Percentiles rank a stretch among this genome's conserved stretches.
Conservation (phyloP, 2,797 vertebrate species). For the Hapalemur alaotrensis region DNA sequence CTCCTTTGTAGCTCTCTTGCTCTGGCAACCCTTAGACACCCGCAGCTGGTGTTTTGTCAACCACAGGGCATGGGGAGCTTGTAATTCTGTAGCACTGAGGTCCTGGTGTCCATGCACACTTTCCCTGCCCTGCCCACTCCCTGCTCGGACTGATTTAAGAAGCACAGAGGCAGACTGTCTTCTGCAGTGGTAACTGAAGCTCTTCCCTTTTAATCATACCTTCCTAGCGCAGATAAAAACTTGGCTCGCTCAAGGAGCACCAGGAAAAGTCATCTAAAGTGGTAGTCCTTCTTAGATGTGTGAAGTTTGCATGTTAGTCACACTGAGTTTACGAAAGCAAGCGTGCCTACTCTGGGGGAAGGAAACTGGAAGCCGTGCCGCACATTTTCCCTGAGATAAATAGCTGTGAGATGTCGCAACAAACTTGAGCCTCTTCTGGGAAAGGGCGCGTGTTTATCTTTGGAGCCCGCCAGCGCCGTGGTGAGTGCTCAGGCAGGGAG, state of each 20-base stretch:
- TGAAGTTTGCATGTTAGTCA: background rate
- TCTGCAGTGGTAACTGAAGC: background rate
- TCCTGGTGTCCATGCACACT: background rate
- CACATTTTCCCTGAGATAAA: background rate
- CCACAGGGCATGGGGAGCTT: background rate
- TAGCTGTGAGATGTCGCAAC: constrained; percentile 17
- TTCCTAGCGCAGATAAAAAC: background rate
- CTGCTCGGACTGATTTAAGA: background rate
- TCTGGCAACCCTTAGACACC: background rate
- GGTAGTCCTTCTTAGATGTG: background rate
- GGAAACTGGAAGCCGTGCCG: background rate
- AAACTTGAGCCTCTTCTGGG: constrained; percentile 15
- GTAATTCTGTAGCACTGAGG: background rate
- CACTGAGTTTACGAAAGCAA: background rate
- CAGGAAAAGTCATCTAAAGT: background rate
- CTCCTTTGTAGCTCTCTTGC: background rate
- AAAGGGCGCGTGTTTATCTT: constrained; percentile 31
- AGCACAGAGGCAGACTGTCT: background rate
- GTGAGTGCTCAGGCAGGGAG: background rate
- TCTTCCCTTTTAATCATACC: background rate
- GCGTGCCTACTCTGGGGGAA: background rate
- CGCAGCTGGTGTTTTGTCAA: background rate
- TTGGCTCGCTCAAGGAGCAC: background rate
- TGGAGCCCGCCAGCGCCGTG: background rate
- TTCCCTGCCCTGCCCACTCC: background rate